Percentiles rank a stretch among this genome's conserved stretches.
These are phyloP conservation scores for Thereva nobilitata DNA, from an alignment of 2,888 invertebrate species.

Conservation along the genomic window DNA sequence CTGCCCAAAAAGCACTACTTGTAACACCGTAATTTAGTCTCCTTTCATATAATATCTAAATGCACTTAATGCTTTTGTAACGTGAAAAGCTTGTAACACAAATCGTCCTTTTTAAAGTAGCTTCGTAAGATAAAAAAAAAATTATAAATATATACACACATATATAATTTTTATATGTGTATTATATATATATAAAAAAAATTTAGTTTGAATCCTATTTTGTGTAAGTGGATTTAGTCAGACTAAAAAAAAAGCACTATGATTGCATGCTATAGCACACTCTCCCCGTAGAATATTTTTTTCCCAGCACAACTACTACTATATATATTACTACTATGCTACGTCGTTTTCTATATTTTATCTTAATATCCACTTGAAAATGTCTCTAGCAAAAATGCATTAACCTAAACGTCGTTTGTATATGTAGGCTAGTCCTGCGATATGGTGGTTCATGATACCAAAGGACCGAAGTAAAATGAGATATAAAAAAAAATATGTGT, in stretches of 20 bases:
- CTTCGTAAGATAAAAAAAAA: conserved; percentile 17
- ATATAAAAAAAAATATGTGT: neutral
- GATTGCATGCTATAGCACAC: conserved; percentile 32
- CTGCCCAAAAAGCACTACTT: conserved; percentile 16
- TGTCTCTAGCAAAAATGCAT: conserved; percentile 20
- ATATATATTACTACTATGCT: neutral
- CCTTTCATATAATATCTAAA: conserved; percentile 31
- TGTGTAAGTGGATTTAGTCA: conserved; percentile 31
- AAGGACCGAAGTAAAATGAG: neutral
- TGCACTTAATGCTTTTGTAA: conserved; percentile 40
- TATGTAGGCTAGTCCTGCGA: conserved; percentile 17
- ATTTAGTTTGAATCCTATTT: conserved; percentile 31
- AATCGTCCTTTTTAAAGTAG: conserved; percentile 30
- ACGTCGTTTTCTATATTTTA: conserved; percentile 26
- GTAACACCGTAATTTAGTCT: conserved; percentile 12
- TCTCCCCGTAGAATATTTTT: conserved; percentile 24
- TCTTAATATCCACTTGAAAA: conserved; percentile 25
- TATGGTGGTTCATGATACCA: neutral
- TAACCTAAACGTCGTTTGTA: conserved; percentile 25
- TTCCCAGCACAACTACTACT: conserved; percentile 30
- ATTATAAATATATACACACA: neutral
- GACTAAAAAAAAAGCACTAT: conserved; percentile 29
- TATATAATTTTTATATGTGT: neutral
- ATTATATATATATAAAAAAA: neutral
- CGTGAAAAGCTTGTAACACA: conserved; percentile 37